Base-by-base conservation (phyloP, 2,797 vertebrate genomes). In the Alouatta caraya region DNA sequence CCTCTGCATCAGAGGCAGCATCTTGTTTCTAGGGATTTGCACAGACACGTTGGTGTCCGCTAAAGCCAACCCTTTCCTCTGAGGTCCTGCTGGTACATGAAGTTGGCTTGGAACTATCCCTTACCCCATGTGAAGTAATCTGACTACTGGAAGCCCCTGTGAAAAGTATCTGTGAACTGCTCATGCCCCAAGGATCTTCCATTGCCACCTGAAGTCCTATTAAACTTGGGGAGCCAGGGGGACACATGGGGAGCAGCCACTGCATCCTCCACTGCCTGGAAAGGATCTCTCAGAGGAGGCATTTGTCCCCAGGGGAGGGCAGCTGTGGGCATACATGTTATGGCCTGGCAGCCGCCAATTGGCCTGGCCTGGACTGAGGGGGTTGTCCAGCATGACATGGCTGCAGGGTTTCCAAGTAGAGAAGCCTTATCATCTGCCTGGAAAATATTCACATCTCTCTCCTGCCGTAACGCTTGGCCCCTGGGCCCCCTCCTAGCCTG, bases 1-100 rank as follows among this genome's bases (percentile, higher is more conserved):
- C 13, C 37, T 17, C 72, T 42, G 33, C 33, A 0, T 55, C 44
- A 12, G 48, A 82, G 50, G 21, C 57, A 67, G 80, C 12, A 57
- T 33, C 21, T 42, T 30, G 26, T 37, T 12, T 76, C 88, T 33
- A 72, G 59, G 59, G 59, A 13, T 42, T 55, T 1, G 0, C n/a
- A 6, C 8, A 1, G 0, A 11, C 6, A 0, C 2, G 0, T 3
- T 28, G 81, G 46, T 4, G 5, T 14, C 3, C 1, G 2, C 0
- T 13, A 46, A 39, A 5, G 8, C 64, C 30, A 4, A 0, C 57
- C 46, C 30, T 57, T 39, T 24, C 57, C 22, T 42, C 48, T 33
- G 33, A 42, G 50, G 12, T 4, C 39, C 84, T 22, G 0, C 24
- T 59, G 46, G n/a, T 10, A 1, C 9, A 30, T 4, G 33, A 17